A percentile compares a stretch with the other conserved stretches of the same genome.
Evolutionary conservation across 2,797 vertebrate genomes (phyloP).

Genomic region (Enoplosus armatus): DNA sequence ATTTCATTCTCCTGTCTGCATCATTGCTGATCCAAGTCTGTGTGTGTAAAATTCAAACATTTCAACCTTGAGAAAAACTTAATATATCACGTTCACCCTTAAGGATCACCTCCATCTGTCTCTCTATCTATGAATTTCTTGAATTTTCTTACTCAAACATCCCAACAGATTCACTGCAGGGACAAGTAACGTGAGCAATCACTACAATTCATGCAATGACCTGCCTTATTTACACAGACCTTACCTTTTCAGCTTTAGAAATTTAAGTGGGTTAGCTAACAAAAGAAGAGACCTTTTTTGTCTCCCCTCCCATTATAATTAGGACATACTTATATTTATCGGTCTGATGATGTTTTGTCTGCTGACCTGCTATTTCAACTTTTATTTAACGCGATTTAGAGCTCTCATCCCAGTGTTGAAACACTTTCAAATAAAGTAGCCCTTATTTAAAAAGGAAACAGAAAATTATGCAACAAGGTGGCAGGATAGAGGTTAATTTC

Average conservation of each 20-base stretch:
- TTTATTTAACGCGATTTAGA: background rate
- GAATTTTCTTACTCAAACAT: background rate
- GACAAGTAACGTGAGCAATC: slow-evolving; percentile 20
- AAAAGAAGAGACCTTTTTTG: background rate
- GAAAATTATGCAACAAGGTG: slow-evolving; percentile 6
- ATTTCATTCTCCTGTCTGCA: background rate
- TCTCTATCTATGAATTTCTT: background rate
- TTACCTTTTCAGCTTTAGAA: slow-evolving; percentile 19
- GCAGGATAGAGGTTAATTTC: slow-evolving; percentile 53
- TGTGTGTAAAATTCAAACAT: background rate
- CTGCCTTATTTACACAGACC: slow-evolving; percentile 40
- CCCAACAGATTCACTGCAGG: background rate
- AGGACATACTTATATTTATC: background rate
- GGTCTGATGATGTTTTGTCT: background rate
- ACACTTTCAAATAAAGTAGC: background rate
- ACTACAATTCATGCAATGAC: slow-evolving; percentile 39
- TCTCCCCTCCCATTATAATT: background rate
- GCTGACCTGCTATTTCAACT: background rate
- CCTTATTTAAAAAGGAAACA: slow-evolving; percentile 24
- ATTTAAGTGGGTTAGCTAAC: background rate
- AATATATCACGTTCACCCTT: background rate
- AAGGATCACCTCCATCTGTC: background rate
- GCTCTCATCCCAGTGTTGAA: background rate
- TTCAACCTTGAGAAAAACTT: background rate
- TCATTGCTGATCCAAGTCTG: background rate